Conservation (phyloP, 2,113 vertebrate genomes). For the Zootoca vivipara region DNA sequence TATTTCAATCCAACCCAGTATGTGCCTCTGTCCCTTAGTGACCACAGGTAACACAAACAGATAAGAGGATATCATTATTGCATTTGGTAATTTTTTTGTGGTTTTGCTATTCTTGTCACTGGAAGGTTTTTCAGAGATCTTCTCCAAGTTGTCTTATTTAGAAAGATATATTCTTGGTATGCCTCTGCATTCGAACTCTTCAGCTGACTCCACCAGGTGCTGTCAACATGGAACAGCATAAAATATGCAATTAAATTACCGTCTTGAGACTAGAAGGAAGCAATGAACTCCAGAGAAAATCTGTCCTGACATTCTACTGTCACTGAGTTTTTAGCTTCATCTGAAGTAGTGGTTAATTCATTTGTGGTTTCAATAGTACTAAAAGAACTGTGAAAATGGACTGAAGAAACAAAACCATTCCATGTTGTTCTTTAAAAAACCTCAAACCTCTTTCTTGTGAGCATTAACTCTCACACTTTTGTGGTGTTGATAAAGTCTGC, state of each 20-base stretch:
- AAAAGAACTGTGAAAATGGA: background rate
- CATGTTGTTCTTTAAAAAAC: background rate
- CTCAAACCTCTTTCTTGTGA: background rate
- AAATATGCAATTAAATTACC: background rate
- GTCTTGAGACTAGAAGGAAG: background rate
- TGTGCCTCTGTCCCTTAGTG: background rate
- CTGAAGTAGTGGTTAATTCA: background rate
- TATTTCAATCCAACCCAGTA: background rate
- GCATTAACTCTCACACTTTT: too few relatives aligned
- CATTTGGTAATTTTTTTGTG: background rate
- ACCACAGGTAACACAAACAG: background rate
- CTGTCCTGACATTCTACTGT: constrained; percentile 8
- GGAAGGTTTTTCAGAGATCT: background rate
- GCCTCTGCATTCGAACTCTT: background rate
- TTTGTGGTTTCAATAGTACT: background rate
- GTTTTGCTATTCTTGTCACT: background rate
- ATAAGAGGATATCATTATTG: background rate
- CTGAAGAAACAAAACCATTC: background rate
- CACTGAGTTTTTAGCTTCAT: background rate
- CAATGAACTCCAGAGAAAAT: background rate
- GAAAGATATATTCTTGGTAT: background rate
- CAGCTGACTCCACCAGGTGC: constrained; percentile 3
- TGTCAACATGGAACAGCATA: background rate
- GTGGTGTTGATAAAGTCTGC: background rate
- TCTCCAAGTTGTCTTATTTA: background rate